Evolutionary conservation across 1,140 invertebrate species (phyloP).

Genomic region (fruit fly (Drosophila melanogaster)): DNA sequence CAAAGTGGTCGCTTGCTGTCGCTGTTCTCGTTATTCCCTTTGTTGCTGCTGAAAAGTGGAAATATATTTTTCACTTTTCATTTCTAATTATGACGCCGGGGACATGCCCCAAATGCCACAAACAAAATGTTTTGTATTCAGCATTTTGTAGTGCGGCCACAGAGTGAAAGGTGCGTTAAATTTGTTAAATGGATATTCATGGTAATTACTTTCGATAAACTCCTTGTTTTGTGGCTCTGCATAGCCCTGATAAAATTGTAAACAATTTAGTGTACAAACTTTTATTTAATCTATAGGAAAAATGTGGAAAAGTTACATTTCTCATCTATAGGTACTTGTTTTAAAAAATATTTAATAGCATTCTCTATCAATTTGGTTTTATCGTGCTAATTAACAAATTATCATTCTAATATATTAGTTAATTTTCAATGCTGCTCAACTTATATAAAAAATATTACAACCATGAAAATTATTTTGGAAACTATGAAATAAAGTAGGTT

Average conservation of each 20-base stretch:
- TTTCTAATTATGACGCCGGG: conserved; percentile 70
- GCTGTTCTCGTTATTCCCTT: conserved; percentile 37
- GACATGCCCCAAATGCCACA: conserved; percentile 71
- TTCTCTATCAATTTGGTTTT: no score
- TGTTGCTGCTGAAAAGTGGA: conserved; percentile 57
- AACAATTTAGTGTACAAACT: background rate
- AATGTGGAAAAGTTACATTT: background rate
- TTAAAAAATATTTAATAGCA: background rate
- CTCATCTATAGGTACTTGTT: background rate
- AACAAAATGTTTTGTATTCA: conserved; percentile 51
- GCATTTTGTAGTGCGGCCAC: conserved; percentile 26
- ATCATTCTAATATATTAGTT: no score
- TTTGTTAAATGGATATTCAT: conserved; percentile 27
- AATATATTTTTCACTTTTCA: conserved; percentile 78
- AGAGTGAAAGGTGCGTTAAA: conserved; percentile 44
- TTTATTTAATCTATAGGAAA: background rate
- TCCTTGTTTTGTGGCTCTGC: conserved; percentile 6
- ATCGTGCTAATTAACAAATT: no score
- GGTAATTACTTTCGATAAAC: conserved; percentile 28
- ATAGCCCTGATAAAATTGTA: conserved; percentile 10
- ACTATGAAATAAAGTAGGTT: no score
- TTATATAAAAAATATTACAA: no score
- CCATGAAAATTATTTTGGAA: no score
- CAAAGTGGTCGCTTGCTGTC: conserved; percentile 61
- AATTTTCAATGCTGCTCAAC: no score